phyloP scores from a whole-genome alignment of 2,888 invertebrate species.

The Nemotelus pantherinus region DNA sequence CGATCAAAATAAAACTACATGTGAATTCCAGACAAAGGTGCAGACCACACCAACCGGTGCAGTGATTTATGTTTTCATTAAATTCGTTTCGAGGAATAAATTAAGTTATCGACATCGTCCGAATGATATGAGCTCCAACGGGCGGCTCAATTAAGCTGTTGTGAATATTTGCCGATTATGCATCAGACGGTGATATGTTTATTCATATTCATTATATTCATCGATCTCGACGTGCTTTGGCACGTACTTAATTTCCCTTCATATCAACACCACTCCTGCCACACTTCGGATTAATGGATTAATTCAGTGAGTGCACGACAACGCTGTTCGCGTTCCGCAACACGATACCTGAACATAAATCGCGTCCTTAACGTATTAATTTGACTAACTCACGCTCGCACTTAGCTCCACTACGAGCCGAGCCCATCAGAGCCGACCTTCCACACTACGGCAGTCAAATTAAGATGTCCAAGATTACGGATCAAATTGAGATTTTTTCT shows the following conservation, averaged over 20 bases:
- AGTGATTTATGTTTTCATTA: too few relatives aligned
- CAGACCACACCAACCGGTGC: too few relatives aligned
- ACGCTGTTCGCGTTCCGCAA: conserved; percentile 45
- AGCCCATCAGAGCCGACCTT: neutral
- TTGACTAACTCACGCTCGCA: conserved; percentile 49
- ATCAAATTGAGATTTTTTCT: conserved; percentile 50
- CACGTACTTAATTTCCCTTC: conserved; percentile 33
- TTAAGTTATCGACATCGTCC: too few relatives aligned
- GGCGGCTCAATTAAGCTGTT: neutral
- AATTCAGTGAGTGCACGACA: conserved; percentile 48
- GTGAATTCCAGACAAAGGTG: too few relatives aligned
- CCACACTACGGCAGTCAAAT: conserved; percentile 47
- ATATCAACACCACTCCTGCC: conserved; percentile 38
- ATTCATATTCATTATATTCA: conserved; percentile 32
- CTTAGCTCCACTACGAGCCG: conserved; percentile 10
- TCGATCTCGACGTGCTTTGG: conserved; percentile 30
- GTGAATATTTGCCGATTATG: neutral
- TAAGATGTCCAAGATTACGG: conserved; percentile 50
- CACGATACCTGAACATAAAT: conserved; percentile 47
- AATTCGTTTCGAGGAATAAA: too few relatives aligned
- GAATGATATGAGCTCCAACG: too few relatives aligned
- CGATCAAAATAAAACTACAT: too few relatives aligned
- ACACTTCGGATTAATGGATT: conserved; percentile 40
- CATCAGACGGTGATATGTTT: conserved; percentile 16
- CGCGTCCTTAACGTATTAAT: conserved; percentile 48